These are phyloP conservation scores for Melanotus villosus DNA, from an alignment of 2,888 invertebrate species.

Conservation along the genomic window DNA sequence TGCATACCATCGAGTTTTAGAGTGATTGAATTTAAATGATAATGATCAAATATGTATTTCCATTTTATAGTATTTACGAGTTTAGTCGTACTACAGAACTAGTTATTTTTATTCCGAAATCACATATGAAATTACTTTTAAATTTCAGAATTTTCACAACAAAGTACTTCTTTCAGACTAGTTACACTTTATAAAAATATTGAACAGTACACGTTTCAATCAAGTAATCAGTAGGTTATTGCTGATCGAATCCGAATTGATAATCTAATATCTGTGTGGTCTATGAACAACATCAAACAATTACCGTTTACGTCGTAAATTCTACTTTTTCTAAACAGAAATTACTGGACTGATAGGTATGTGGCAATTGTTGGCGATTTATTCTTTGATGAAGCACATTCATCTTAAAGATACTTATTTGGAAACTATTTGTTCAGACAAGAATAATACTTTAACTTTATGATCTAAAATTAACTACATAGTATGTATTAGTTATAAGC, in stretches of 20 bases:
- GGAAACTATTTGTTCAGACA: neutral
- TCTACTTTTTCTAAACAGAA: conserved; percentile 30
- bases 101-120: too few relatives aligned
- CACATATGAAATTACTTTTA: conserved; percentile 7
- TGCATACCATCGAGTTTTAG: conserved; percentile 16
- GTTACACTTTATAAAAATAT: conserved; percentile 7
- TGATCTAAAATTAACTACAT: conserved; percentile 1
- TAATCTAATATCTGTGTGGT: conserved; percentile 43
- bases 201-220: conserved; percentile 3
- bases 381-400: neutral
- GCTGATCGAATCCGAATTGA: conserved; percentile 43
- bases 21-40: conserved; percentile 21
- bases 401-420: conserved; percentile 10
- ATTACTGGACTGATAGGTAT: conserved; percentile 31
- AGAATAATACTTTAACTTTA: neutral
- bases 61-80: neutral
- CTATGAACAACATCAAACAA: conserved; percentile 37
- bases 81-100: neutral
- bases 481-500: too few relatives aligned
- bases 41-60: neutral
- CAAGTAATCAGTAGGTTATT: conserved; percentile 31
- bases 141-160: conserved; percentile 1
- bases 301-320: conserved; percentile 39
- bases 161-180: too few relatives aligned
- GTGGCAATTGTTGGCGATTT: conserved; percentile 26